Base-by-base conservation (phyloP, 1,140 invertebrate genomes). In the Neodiprion virginianus region DNA sequence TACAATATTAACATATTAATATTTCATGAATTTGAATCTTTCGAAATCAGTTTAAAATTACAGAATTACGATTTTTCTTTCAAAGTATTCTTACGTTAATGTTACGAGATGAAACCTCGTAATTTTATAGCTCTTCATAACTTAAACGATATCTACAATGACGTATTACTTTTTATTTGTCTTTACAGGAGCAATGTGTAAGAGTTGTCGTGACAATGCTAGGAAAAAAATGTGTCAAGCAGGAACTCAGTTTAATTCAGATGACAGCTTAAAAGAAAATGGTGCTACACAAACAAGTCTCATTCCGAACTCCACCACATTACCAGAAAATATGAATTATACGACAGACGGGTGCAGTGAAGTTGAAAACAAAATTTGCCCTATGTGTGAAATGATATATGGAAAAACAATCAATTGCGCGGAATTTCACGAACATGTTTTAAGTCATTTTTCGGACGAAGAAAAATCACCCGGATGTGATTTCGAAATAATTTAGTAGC, bases 351-450 rank as follows among this genome's bases (percentile, higher is more conserved):
- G 77, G 74, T 69, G 23, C 72, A 23, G 77, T 78, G 8, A 72
- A 68, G n/a, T 61, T 17, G 77, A 81, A 70, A 75, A 80, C 48
- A 82, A 83, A 66, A 86, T 86, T 66, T 90, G 89, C 74, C 89
- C 89, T 0, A 75, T 90, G 17, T 90, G 89, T 77, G 86, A 84
- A 8, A 74, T 70, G 53, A 77, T 81, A 72, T 89, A 85, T 74
- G 81, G 72, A 48, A 82, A 81, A 67, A 76, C 82, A 9, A 78
- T 77, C 23, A 72, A 84, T 17, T 90, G 90, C 79, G 74, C 80
- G 48, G 81, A 82, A 49, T 90, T 89, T 74, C 87, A 90, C 73
- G 84, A 89, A 76, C 89, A 90, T 75, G 89, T 90, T 65, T 77
- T 89, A 21, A 85, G 76, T 75, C 89, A 90, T 80, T 90, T 90